Percentiles rank a stretch among this genome's conserved stretches.
phyloP scores from a whole-genome alignment of 2,888 invertebrate genomes.

The Drosophila atripex region DNA sequence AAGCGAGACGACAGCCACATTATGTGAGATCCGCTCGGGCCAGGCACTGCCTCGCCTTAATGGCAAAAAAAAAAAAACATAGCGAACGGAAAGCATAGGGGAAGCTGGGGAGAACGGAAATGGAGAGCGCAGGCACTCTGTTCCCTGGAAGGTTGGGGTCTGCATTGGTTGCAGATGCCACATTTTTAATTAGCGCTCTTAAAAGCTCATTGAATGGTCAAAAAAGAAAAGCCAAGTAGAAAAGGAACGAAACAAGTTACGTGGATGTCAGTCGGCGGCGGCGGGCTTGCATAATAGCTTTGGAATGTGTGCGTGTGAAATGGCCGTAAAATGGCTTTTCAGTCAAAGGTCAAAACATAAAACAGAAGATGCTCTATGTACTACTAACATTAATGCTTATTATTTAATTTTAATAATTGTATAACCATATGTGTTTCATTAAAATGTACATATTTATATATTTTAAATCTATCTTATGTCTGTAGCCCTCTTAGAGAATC shows the following conservation, averaged over 20 bases:
- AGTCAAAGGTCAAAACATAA: constrained; percentile 16
- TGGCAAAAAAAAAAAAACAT: constrained; percentile 34
- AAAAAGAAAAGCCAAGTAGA: constrained; percentile 3
- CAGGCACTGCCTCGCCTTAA: constrained; percentile 27
- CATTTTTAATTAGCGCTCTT: constrained; percentile 78
- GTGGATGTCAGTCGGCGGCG: constrained; percentile 16
- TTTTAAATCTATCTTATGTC: not conserved
- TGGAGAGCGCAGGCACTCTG: not conserved
- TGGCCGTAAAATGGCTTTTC: constrained; percentile 13
- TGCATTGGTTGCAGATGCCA: constrained; percentile 62
- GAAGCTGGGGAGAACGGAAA: not conserved
- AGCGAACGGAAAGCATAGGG: constrained; percentile 23
- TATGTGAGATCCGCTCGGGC: constrained; percentile 49
- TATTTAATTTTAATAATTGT: not conserved
- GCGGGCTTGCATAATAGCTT: constrained; percentile 26
- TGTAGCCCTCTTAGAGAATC: not conserved
- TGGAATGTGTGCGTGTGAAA: constrained; percentile 5
- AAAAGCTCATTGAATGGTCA: constrained; percentile 72
- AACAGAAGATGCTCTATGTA: constrained; percentile 3
- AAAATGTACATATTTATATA: not conserved
- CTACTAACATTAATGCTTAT: too few species aligned
- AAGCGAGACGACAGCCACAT: constrained; percentile 60
- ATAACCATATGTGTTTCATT: not conserved
- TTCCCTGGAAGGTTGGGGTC: constrained; percentile 10
- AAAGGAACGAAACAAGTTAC: constrained; percentile 13